A percentile compares a stretch with the other conserved stretches of the same genome.
Conservation (phyloP, 2,797 vertebrate species). For the Babyrousa celebensis region DNA sequence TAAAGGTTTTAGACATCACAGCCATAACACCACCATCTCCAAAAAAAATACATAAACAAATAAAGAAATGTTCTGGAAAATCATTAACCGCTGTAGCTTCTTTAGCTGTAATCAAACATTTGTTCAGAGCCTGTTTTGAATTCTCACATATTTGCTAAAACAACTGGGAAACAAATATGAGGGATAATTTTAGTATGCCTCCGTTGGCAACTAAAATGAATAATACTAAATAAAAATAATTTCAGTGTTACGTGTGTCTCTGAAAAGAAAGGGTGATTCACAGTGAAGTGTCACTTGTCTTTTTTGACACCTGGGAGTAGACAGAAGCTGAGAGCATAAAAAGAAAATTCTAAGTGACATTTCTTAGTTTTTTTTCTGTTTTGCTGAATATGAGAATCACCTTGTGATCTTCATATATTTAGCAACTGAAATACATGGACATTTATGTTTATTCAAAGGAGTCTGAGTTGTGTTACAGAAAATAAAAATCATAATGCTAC, state of each 20-base stretch:
- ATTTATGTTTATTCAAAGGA: neutral
- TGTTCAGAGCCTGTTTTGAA: slow-evolving; percentile 7
- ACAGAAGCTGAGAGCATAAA: neutral
- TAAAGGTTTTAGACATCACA: neutral
- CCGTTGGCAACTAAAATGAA: slow-evolving; percentile 20
- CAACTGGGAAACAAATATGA: slow-evolving; percentile 24
- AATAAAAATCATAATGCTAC: neutral
- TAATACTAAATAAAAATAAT: slow-evolving; percentile 68
- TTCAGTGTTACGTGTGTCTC: neutral
- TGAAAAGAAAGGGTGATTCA: slow-evolving; percentile 19
- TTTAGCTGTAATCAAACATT: neutral
- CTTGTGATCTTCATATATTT: slow-evolving; percentile 24
- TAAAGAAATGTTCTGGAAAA: neutral
- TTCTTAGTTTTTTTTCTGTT: slow-evolving; percentile 15
- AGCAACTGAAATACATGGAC: slow-evolving; percentile 1
- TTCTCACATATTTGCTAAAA: slow-evolving; percentile 51
- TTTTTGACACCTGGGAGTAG: slow-evolving; percentile 46
- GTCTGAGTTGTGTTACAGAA: neutral
- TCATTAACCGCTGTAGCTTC: neutral
- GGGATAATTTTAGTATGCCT: slow-evolving; percentile 38
- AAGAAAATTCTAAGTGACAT: neutral
- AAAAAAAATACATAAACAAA: neutral
- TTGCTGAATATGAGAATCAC: neutral
- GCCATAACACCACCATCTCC: neutral
- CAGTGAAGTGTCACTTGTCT: slow-evolving; percentile 34